Evolutionary conservation across 2,888 invertebrate species (phyloP), one percentile per base, ranked within the genome.

Genomic region (Scaptomyza flava): DNA sequence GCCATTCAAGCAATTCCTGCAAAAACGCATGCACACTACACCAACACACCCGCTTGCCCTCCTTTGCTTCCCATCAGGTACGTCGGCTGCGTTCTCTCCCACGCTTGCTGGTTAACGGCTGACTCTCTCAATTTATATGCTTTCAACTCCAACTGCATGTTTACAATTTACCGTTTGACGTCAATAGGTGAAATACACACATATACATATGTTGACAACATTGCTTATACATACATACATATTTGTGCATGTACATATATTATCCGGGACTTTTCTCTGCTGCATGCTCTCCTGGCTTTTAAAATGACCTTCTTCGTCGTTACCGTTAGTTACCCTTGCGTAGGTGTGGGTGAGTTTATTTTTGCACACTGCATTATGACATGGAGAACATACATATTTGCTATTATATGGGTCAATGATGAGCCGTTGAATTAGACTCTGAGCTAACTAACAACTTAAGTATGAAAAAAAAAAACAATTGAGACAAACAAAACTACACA

Each of bases 351-450:
- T 52, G 23, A 42, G 34, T 8, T 17, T 43, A 4, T 46, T 9
- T 60, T 20, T 30, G 45, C 42, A 41, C 34, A n/a, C 34, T 48
- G 6, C 20, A 46, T 33, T 2, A 51, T n/a, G n/a, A n/a, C 34
- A 34, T 61, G 65, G 34, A 60, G 51, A 34, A 50, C 43, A 43
- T 34, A 67, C 43, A 43, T 34, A 67, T 72, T 72, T 53, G 52
- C 46, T 11, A 51, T 36, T 56, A 72, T 57, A 31, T 72, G 74
- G 74, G 72, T 72, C 74, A 72, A 51, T 54, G 46, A 58, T 53
- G 50, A 45, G 45, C 57, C 27, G 20, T 42, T 36, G 9, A 31
- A 17, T 31, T 17, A 20, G 5, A 11, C 47, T 23, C 5, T 23
- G 36, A 48, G 31, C 0, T 14, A 38, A 7, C 14, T 7, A 2